Evolutionary conservation across 2,888 invertebrate genomes (phyloP).

Genomic region (Ecdyonurus torrentis): DNA sequence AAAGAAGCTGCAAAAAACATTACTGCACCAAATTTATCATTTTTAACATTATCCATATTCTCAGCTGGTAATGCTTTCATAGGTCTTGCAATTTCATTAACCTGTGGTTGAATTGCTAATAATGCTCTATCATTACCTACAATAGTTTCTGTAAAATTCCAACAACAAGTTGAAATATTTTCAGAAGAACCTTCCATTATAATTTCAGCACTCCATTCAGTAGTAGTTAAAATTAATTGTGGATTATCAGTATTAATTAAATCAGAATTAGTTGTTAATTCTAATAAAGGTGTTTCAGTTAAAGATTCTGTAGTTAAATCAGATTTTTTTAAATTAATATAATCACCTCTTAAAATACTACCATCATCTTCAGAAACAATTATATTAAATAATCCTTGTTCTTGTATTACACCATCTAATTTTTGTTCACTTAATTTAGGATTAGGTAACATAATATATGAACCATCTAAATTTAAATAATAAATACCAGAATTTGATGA

Average conservation of each 20-base stretch:
- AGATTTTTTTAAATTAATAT: neutral
- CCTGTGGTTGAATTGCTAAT: neutral
- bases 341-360: neutral
- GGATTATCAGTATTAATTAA: neutral
- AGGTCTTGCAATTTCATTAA: neutral
- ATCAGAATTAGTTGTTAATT: neutral
- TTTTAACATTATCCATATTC: neutral
- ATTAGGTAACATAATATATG: neutral
- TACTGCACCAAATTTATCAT: neutral
- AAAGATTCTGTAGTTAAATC: no score
- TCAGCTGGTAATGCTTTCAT: neutral
- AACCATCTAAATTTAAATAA: neutral
- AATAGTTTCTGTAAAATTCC: neutral
- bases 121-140: neutral
- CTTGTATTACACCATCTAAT: neutral
- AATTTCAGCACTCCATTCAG: neutral
- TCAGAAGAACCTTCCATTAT: neutral
- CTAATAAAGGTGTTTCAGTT: neutral
- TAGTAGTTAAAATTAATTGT: neutral
- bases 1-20: neutral
- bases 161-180: neutral
- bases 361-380: neutral
- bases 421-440: neutral
- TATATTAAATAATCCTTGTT: neutral
- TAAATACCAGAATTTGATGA: neutral